Percentiles rank a stretch among this genome's conserved stretches.
These are phyloP conservation scores for Ashinkailepas kermadecensis DNA, from an alignment of 2,888 invertebrate species.

Conservation along the genomic window DNA sequence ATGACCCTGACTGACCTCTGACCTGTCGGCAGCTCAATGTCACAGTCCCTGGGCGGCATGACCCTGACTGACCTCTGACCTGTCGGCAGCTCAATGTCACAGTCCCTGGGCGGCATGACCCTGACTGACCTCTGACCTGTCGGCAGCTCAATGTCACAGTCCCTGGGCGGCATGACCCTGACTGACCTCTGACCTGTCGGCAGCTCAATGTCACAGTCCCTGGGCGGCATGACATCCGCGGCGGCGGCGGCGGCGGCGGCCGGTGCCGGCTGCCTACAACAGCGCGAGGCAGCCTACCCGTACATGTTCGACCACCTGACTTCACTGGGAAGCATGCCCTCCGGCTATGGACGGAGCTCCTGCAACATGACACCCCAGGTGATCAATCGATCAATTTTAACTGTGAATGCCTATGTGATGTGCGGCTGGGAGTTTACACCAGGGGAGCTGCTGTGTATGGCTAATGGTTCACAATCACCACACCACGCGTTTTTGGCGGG, in stretches of 20 bases:
- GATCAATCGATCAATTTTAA: neutral
- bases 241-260: conserved; percentile 23
- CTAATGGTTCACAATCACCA: no score
- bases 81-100: no score
- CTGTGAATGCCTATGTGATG: no score
- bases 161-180: no score
- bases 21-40: no score
- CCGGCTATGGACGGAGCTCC: conserved; percentile 49
- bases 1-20: conserved; percentile 50
- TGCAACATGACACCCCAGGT: conserved; percentile 24
- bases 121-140: neutral
- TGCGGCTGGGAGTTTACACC: no score
- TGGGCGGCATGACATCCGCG: conserved; percentile 71
- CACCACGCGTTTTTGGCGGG: no score
- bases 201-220: conserved; percentile 78
- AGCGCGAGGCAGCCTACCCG: conserved; percentile 73
- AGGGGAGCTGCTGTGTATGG: no score
- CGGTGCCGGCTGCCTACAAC: conserved; percentile 43
- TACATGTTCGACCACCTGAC: conserved; percentile 72
- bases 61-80: no score
- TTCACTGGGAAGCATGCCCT: conserved; percentile 61
- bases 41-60: no score
- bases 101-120: neutral
- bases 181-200: neutral
- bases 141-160: neutral